These are phyloP conservation scores for Drosophila funebris DNA, from an alignment of 1,140 invertebrate genomes.

Conservation along the genomic window DNA sequence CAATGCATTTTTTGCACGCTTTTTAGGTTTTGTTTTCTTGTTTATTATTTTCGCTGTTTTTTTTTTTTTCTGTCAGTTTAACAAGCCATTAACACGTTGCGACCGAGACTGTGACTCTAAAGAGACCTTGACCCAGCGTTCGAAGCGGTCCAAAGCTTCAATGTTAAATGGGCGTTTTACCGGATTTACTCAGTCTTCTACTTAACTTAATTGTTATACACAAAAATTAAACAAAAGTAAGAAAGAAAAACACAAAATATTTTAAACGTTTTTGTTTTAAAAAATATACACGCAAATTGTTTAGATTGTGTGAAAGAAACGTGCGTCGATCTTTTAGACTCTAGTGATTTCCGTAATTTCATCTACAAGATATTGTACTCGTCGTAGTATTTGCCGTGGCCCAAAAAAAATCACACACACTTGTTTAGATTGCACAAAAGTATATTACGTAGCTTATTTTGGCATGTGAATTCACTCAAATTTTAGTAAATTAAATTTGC, in stretches of 20 bases:
- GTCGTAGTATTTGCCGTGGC: constrained; percentile 36
- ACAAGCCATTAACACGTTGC: constrained; percentile 66
- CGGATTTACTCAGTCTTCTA: not conserved
- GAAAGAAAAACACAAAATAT: constrained; percentile 6
- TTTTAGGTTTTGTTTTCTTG: constrained; percentile 36
- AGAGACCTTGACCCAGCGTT: constrained; percentile 56
- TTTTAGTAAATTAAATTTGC: constrained; percentile 5
- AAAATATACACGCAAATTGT: constrained; percentile 25
- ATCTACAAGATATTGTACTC: constrained; percentile 13
- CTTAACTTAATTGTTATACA: constrained; percentile 22
- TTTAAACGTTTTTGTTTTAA: constrained; percentile 7
- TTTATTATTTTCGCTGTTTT: constrained; percentile 21
- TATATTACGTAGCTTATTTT: constrained; percentile 17
- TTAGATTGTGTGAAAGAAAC: constrained; percentile 22
- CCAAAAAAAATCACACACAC: constrained; percentile 47
- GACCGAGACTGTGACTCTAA: constrained; percentile 19
- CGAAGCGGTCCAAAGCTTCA: constrained; percentile 9
- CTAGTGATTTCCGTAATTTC: constrained; percentile 41
- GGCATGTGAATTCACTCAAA: constrained; percentile 2
- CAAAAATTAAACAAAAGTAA: not conserved
- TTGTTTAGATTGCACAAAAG: constrained; percentile 38
- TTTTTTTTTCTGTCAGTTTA: constrained; percentile 41
- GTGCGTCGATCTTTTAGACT: constrained; percentile 19
- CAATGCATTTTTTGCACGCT: constrained; percentile 60
- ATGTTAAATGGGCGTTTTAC: constrained; percentile 31